phyloP scores from a whole-genome alignment of 2,797 vertebrate genomes.

The Chloroceryle inda region DNA sequence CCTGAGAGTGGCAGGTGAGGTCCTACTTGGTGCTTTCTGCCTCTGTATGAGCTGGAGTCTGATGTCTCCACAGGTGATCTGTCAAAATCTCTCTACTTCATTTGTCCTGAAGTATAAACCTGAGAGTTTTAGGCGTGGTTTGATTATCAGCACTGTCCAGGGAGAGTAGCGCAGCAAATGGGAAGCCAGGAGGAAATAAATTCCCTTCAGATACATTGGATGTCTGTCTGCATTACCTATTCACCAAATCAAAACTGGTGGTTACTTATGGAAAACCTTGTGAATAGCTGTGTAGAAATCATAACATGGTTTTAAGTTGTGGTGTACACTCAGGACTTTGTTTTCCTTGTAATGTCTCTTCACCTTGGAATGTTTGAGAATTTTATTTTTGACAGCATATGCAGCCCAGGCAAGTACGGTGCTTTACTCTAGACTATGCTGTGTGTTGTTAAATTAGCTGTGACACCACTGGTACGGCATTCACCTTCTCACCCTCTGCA shows the following conservation, averaged over 20 bases:
- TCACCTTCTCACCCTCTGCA: background rate
- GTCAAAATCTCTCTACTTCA: background rate
- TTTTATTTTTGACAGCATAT: background rate
- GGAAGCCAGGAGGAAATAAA: background rate
- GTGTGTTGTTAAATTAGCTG: background rate
- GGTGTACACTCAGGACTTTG: background rate
- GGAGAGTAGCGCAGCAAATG: background rate
- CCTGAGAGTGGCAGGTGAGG: background rate
- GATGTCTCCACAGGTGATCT: background rate
- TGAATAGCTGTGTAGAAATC: background rate
- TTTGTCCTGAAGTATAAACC: background rate
- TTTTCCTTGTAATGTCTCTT: background rate
- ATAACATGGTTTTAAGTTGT: background rate
- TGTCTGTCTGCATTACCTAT: background rate
- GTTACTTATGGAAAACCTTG: background rate
- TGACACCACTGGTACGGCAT: background rate
- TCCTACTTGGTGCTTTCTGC: background rate
- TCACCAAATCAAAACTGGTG: background rate
- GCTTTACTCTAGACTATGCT: background rate
- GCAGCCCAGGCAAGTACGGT: background rate
- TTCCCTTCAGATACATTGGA: background rate
- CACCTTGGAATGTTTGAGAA: background rate
- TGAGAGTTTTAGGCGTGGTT: background rate
- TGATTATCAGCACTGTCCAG: background rate
- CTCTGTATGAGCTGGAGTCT: background rate